Conservation (phyloP, 2,888 invertebrate genomes). For the Spialia ferax region DNA sequence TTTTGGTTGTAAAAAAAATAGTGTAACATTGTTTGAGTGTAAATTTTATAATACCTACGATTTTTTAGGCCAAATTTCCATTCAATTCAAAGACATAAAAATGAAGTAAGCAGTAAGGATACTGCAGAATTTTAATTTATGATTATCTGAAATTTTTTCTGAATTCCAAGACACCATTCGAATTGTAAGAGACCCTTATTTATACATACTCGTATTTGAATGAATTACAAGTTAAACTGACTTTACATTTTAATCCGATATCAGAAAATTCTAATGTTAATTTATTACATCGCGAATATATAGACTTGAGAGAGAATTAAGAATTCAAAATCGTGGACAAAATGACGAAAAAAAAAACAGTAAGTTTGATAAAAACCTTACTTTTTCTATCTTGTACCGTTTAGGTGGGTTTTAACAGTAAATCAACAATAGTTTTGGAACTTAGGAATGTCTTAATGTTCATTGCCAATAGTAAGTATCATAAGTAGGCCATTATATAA, state of each 20-base stretch:
- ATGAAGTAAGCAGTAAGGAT: no score
- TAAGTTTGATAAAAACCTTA: slow-evolving; percentile 8
- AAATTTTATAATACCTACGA: no score
- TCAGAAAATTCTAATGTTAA: no score
- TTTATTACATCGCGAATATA: no score
- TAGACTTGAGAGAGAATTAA: no score
- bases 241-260: not conserved
- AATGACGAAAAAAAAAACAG: not conserved
- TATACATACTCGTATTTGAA: not conserved
- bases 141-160: not conserved
- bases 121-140: not conserved
- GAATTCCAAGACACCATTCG: not conserved
- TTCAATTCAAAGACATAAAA: no score
- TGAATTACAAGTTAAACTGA: not conserved
- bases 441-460: not conserved
- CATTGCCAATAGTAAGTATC: not conserved
- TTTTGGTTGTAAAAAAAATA: no score
- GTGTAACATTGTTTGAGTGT: no score
- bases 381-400: slow-evolving; percentile 32
- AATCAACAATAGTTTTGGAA: not conserved
- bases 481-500: slow-evolving; percentile 12
- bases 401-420: slow-evolving; percentile 31
- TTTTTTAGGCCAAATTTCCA: no score
- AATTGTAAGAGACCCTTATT: not conserved
- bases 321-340: no score